Evolutionary conservation across 2,888 invertebrate species (phyloP).

Genomic region (Archips xylosteana): DNA sequence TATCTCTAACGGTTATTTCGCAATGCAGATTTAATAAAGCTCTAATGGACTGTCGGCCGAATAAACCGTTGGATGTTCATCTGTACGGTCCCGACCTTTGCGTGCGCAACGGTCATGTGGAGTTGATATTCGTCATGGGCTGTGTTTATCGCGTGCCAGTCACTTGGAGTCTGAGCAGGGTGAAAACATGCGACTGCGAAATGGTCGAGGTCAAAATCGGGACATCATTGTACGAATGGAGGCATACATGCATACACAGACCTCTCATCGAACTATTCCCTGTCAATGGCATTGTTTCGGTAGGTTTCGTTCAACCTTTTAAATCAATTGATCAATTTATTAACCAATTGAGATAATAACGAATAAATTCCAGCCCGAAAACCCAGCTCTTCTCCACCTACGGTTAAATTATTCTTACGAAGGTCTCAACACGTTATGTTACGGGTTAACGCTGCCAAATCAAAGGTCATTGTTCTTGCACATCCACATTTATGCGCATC

Average conservation of each 20-base stretch:
- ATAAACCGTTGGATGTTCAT: constrained; percentile 64
- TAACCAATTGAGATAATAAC: background rate
- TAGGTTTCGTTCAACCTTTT: constrained; percentile 44
- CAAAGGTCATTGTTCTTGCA: constrained; percentile 65
- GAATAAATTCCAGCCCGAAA: constrained; percentile 61
- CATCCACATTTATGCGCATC: constrained; percentile 63
- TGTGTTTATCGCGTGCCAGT: constrained; percentile 68
- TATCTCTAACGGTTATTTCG: background rate
- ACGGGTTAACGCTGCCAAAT: constrained; percentile 72
- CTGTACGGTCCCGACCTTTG: constrained; percentile 76
- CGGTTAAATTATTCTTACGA: constrained; percentile 65
- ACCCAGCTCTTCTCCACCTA: constrained; percentile 62
- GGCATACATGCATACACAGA: constrained; percentile 73
- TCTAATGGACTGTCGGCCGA: constrained; percentile 68
- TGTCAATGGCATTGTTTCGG: constrained; percentile 68
- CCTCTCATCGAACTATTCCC: constrained; percentile 67
- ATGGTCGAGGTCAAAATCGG: constrained; percentile 74
- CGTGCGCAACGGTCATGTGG: constrained; percentile 60
- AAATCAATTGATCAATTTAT: background rate
- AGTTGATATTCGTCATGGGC: constrained; percentile 72
- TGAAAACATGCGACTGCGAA: constrained; percentile 77
- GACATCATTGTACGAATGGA: constrained; percentile 74
- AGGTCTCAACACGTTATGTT: constrained; percentile 69
- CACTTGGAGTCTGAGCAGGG: constrained; percentile 69
- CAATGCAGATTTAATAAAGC: constrained; percentile 70